Base-by-base conservation (phyloP, 2,888 invertebrate genomes). In the Sphaeridia pumilis region DNA sequence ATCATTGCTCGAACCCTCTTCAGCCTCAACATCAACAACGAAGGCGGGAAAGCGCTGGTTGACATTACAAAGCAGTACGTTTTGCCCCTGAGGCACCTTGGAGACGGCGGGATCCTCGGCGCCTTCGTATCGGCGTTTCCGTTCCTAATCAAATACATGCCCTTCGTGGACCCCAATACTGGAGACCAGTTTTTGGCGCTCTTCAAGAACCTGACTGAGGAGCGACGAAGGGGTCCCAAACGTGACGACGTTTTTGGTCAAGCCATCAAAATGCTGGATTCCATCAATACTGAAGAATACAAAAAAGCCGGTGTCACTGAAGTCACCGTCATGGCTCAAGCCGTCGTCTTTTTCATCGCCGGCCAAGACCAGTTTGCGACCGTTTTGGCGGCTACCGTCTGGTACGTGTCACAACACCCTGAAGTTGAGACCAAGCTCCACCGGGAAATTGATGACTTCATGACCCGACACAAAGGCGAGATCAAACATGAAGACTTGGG, bases 301-400 rank as follows among this genome's bases (percentile, higher is more conserved):
- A 41, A 55, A 46, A 27, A 51, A 20, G 35, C 60, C 2, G 57
- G 54, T 28, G 59, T 64, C n/a, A 54, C 50, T 1, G 56, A 64
- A 44, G 47, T 20, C 17, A 61, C 64, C 10, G 44, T 60, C 10
- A 48, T 61, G 24, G 54, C 56, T 5, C 60, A 61, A 58, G 60
- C 57, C 1, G 41, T 59, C 10, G 58, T 59, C 48, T 56, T 64
- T 31, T 64, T 58, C 52, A 50, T 64, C 4, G 64, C 60, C n/a
- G 64, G 61, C 10, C 58, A 60, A 46, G 64, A 64, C 22, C 54
- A 57, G 22, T 55, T 59, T 10, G 46, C 55, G 12, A 59, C 59
- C 7, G 57, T 54, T 4, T 47, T 60, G 7, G 55, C 56, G 21
- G 49, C 51, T 47, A 21, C 58, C 5, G 31, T 54, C 2, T 53